Base-by-base conservation (phyloP, 2,113 vertebrate genomes). In the Scopus umbretta region DNA sequence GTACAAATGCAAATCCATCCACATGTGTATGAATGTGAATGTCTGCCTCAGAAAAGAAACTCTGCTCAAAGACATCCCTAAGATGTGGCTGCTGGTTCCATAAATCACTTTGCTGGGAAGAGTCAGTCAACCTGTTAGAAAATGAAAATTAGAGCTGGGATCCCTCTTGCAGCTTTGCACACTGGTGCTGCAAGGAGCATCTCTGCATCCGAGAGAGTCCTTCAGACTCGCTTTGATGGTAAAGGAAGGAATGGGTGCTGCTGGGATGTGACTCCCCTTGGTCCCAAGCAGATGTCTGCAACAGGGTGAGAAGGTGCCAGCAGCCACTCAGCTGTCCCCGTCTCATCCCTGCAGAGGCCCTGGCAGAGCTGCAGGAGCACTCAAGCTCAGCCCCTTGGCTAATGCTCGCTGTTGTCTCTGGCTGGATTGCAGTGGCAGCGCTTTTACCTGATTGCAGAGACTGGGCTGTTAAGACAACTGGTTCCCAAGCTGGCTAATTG, bases 381-480 rank as follows among this genome's bases (percentile, higher is more conserved):
- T 0, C 0, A 0, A 93, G 15, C 8, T 73, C 59, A 56, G 30
- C 5, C 49, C 13, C 27, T 55, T 23, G 13, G 30, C 30, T 80
- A 47, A 49, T 2, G 1, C 38, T 72, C 1, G 1, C 42, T 1
- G 0, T 36, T 49, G 15, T 18, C 23, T 87, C 26, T 45, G 2
- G 1, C 29, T n/a, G 25, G 42, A 58, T 62, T 2, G 0, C 3
- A 71, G 14, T 1, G 3, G 42, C 52, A 63, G 18, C 1, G 0
- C 23, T 66, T 75, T 59, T 52, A 65, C 34, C 50, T 23, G 16
- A 36, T 36, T 63, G 11, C 45, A 63, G 19, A 50, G 20, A 3
- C 14, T 2, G 4, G 36, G 27, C 34, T 76, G 25, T 42, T 45
- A 63, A 63, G 43, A 22, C 1, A 8, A 29, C 11, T 1, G 2